Evolutionary conservation across 2,888 invertebrate genomes (phyloP), one percentile per base, ranked within the genome.

Genomic region (Sphaerolaimus hirsutus): DNA sequence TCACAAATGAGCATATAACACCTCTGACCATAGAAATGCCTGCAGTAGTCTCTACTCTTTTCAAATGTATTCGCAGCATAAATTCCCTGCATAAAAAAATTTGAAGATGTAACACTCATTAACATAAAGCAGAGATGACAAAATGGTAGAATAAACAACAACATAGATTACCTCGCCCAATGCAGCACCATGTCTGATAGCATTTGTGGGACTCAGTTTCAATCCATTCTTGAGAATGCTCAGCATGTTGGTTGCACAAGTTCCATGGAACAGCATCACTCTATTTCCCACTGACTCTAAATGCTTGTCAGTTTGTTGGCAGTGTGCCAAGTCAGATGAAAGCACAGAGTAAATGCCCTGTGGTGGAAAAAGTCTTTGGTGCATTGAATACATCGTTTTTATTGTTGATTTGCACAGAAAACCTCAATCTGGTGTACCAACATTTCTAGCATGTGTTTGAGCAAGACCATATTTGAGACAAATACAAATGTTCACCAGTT

Each of bases 11-110:
- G n/a, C n/a, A n/a, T n/a, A n/a, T n/a, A n/a, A n/a, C n/a, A n/a
- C n/a, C n/a, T n/a, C n/a, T n/a, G n/a, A n/a, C n/a, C n/a, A n/a
- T n/a, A n/a, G n/a, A n/a, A n/a, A n/a, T n/a, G n/a, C n/a, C n/a
- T n/a, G 45, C 66, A 64, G 55, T 68, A 67, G 42, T 53, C 54
- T 22, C 54, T 50, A 53, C 68, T 68, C 55, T 71, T 71, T 35
- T 55, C 58, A 55, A 71, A 71, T 44, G 62, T 58, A 55, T 71
- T 71, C 1, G 71, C 64, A 42, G 66, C 60, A 54, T 71, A 71
- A 46, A 71, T 61, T 19, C 71, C 70, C 66, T 69, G 61, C 12
- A 60, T 58, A 40, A 27, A n/a, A 24, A 7, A 17, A 41, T 22
- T 27, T 42, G 37, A 29, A 32, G 7, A 32, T 17, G 7, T 17